These are phyloP conservation scores for Aradophagus sp. DNA, from an alignment of 1,140 invertebrate species.

Conservation along the genomic window DNA sequence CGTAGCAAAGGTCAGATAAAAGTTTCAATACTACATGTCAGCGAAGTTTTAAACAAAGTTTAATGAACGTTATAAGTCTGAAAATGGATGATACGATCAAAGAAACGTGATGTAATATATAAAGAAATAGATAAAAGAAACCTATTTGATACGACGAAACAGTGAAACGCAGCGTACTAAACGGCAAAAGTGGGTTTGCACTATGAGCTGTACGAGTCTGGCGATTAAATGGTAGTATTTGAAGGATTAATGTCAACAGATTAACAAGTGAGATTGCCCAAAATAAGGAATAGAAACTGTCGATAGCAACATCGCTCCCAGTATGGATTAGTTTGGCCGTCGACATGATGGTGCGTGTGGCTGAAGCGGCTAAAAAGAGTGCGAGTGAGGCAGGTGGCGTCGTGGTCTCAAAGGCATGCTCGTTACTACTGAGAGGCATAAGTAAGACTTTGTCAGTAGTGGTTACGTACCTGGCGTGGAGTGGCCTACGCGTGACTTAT, in stretches of 20 bases:
- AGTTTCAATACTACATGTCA: background rate
- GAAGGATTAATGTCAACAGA: constrained; percentile 10
- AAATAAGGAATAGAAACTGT: constrained; percentile 15
- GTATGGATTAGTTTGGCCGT: too few relatives aligned
- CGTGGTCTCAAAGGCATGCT: too few relatives aligned
- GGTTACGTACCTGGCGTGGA: constrained; percentile 72
- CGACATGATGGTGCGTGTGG: too few relatives aligned
- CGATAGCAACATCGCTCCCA: too few relatives aligned
- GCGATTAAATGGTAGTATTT: constrained; percentile 26
- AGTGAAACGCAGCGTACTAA: constrained; percentile 4
- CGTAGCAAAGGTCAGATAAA: background rate
- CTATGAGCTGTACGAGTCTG: constrained; percentile 5
- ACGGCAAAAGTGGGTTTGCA: background rate
- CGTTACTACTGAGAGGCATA: constrained; percentile 8
- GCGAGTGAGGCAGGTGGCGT: constrained; percentile 8
- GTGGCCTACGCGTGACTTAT: constrained; percentile 71
- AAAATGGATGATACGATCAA: too few relatives aligned
- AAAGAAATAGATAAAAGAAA: too few relatives aligned
- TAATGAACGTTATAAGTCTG: constrained; percentile 5
- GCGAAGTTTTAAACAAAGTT: background rate
- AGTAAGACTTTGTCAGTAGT: constrained; percentile 31
- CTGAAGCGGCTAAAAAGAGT: too few relatives aligned
- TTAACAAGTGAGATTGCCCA: constrained; percentile 14
- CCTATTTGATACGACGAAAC: background rate
- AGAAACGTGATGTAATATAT: too few relatives aligned